These are phyloP conservation scores for Megaptera novaeangliae DNA, from an alignment of 2,113 vertebrate genomes.

Conservation along the genomic window DNA sequence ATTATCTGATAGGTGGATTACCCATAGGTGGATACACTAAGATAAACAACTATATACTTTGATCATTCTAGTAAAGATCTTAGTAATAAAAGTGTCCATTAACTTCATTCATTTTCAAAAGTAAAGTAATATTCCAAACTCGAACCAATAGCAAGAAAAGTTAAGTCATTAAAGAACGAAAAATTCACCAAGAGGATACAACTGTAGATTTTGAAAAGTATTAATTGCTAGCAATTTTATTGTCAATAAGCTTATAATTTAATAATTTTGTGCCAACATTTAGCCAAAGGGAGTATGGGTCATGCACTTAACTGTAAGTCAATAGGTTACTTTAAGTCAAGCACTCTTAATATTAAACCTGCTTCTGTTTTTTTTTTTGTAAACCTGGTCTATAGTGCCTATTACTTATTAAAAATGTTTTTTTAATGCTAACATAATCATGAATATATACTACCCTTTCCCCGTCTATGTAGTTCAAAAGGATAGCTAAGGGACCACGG, in stretches of 20 bases:
- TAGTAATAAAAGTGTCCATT: neutral
- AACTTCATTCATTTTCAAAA: constrained; percentile 33
- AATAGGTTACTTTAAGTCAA: neutral
- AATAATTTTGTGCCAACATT: neutral
- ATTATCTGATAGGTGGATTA: constrained; percentile 41
- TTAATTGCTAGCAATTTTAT: neutral
- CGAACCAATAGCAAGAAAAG: neutral
- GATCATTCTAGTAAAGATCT: neutral
- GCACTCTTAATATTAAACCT: neutral
- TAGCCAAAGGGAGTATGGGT: neutral
- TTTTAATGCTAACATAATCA: neutral
- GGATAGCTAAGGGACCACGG: neutral
- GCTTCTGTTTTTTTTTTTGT: neutral
- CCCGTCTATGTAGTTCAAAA: neutral
- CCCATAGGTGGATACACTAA: constrained; percentile 77
- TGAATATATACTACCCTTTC: neutral
- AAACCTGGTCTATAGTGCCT: neutral
- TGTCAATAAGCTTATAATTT: neutral
- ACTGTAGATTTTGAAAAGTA: neutral
- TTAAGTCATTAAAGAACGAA: neutral
- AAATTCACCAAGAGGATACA: neutral
- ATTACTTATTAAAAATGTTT: neutral
- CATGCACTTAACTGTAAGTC: neutral
- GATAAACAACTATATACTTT: neutral
- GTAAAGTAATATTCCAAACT: neutral